Conservation (phyloP, 1,140 invertebrate species). For the Phthorimaea operculella region DNA sequence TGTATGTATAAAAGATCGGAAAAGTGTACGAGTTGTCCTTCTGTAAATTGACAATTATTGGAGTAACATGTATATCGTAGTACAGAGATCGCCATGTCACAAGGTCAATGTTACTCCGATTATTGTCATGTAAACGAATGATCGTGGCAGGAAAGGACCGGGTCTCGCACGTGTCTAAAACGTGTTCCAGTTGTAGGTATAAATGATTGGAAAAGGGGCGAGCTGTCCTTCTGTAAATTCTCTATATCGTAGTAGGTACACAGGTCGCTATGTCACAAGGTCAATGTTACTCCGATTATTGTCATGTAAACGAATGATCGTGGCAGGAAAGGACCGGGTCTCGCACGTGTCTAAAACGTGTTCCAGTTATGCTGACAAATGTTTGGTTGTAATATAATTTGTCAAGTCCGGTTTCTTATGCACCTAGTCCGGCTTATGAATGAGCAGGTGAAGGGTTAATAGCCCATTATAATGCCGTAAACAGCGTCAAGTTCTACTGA, state of each 20-base stretch:
- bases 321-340: not conserved
- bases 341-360: not conserved
- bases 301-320: slow-evolving; percentile 30
- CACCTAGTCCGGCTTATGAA: too few relatives aligned
- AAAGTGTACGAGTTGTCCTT: too few relatives aligned
- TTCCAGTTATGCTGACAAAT: not conserved
- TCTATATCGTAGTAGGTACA: too few relatives aligned
- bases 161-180: not conserved
- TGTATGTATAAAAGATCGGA: slow-evolving; percentile 23
- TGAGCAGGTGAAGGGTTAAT: too few relatives aligned
- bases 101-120: slow-evolving; percentile 30
- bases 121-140: slow-evolving; percentile 39
- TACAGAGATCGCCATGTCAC: slow-evolving; percentile 35
- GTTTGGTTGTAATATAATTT: too few relatives aligned
- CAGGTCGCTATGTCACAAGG: slow-evolving; percentile 36
- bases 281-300: slow-evolving; percentile 33
- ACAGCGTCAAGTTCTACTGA: too few relatives aligned
- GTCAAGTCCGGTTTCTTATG: too few relatives aligned
- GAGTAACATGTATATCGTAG: too few relatives aligned
- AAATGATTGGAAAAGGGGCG: too few relatives aligned
- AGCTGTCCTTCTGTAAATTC: too few relatives aligned
- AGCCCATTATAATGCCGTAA: too few relatives aligned
- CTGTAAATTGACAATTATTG: too few relatives aligned
- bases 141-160: not conserved
- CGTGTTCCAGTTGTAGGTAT: slow-evolving; percentile 21